Base-by-base conservation (phyloP, 2,888 invertebrate species). In the Adelognathus sp. region DNA sequence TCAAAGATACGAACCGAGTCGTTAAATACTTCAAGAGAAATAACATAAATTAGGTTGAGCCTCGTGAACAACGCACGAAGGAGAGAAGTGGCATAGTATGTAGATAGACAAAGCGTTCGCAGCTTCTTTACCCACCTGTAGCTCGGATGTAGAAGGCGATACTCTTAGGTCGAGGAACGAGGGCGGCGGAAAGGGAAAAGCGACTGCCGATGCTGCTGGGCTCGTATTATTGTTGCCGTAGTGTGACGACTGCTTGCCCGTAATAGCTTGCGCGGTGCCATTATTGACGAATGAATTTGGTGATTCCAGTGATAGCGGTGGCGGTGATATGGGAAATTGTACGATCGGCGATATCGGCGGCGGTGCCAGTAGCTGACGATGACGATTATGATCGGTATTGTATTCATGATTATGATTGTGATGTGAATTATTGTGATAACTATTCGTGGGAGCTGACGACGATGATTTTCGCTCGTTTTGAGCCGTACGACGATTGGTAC, bases 261-360 rank as follows among this genome's bases (percentile, higher is more conserved):
- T 33, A n/a, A 75, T 58, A 41, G 67, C 56, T 70, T 75, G 74
- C 11, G 54, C n/a, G n/a, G n/a, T 72, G 79, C 63, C 27, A 75
- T 75, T 79, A 18, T 63, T 67, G 56, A 58, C 85, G 91, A 91
- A 79, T 90, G 92, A 86, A 91, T 92, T 79, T 92, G 93, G 85
- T 92, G 93, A 88, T 88, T 92, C 88, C 93, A 93, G 80, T 93
- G 94, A 93, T 92, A 94, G 90, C 93, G 94, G 91, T 92, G 93
- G 93, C 92, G 94, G 90, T 92, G 94, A 93, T 92, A 94, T 86
- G 81, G 88, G 82, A 76, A 84, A 84, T 69, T 83, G 85, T 66
- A 83, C 46, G 80, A 88, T 88, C 61, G 89, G 89, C 76, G 89
- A 89, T 72, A 86, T 85, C 54, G 93, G 92, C 92, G 93, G 92